Base-by-base conservation (phyloP, 2,888 invertebrate genomes). In the Halictus ligatus region DNA sequence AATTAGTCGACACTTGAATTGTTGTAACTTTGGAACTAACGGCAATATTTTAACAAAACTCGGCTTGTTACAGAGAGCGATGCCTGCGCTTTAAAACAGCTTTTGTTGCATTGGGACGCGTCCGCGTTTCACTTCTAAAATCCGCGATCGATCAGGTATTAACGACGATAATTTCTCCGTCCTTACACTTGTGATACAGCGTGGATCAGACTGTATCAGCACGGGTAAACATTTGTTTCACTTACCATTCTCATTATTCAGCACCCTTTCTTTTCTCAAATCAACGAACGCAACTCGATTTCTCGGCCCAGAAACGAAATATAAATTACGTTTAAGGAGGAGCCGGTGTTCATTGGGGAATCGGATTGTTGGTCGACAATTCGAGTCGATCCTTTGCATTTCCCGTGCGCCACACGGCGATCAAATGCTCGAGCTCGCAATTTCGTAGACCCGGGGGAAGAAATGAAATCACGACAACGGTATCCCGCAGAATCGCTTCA, bases 401-500 rank as follows among this genome's bases (percentile, higher is more conserved):
- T 50, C 69, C 21, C 50, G 25, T 2, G 35, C 46, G 8, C 18
- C n/a, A 18, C 21, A 43, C 74, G 58, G 15, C 48, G 35, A 75
- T 75, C 21, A 50, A 80, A 80, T 75, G 74, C 69, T 75, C 48
- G 50, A n/a, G 50, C 43, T 58, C 48, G 54, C 78, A 25, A 13
- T 78, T 29, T 6, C 43, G 48, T 35, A 8, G 25, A 48, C 35
- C 35, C 35, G 15, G 69, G 6, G 64, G 84, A 85, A 83, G 83
- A 78, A 84, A 79, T 73, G 83, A 25, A 79, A 84, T 75, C 72
- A 84, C 72, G 71, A 13, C 35, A n/a, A 75, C 71, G 40, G n/a
- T 67, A 69, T 67, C 40, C 73, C 54, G 25, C 18, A 35, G 84
- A 80, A 84, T 84, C 73, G 76, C 48, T 80, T 76, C 76, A 85